These are phyloP conservation scores for Drosophila merina DNA, from an alignment of 2,888 invertebrate species.

Conservation along the genomic window DNA sequence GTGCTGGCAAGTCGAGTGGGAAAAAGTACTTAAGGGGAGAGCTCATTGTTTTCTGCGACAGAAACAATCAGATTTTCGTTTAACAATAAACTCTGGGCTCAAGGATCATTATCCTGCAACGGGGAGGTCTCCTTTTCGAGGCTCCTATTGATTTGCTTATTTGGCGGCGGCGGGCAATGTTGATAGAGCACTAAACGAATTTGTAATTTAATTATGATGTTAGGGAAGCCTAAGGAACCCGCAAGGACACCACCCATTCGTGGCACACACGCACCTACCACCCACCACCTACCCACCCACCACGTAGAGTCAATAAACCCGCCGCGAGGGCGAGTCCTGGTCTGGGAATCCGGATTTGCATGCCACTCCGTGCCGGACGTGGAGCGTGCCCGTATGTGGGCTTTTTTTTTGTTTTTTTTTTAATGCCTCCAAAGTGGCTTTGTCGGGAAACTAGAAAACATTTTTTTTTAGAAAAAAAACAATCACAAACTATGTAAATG, in stretches of 20 bases:
- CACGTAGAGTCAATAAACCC: constrained; percentile 47
- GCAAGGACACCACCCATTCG: background rate
- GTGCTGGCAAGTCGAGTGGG: constrained; percentile 11
- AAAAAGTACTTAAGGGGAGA: background rate
- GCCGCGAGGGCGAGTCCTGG: constrained; percentile 7
- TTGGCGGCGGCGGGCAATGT: constrained; percentile 15
- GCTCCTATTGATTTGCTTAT: constrained; percentile 27
- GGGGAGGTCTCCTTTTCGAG: background rate
- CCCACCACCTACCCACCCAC: constrained; percentile 7
- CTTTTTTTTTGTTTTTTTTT: background rate
- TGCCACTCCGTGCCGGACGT: constrained; percentile 15
- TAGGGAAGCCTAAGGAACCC: constrained; percentile 6
- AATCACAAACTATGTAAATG: background rate
- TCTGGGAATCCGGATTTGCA: constrained; percentile 29
- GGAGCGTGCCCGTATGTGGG: constrained; percentile 33
- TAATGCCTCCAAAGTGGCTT: background rate
- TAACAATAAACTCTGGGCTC: constrained; percentile 21
- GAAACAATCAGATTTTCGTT: constrained; percentile 27
- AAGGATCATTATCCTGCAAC: background rate
- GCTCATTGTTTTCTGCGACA: background rate
- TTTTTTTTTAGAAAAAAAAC: background rate
- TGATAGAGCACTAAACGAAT: constrained; percentile 42
- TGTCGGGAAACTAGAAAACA: background rate
- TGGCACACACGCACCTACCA: constrained; percentile 2
- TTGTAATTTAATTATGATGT: constrained; percentile 44